Evolutionary conservation across 2,888 invertebrate genomes (phyloP).

Genomic region (Stegophylla sp.): DNA sequence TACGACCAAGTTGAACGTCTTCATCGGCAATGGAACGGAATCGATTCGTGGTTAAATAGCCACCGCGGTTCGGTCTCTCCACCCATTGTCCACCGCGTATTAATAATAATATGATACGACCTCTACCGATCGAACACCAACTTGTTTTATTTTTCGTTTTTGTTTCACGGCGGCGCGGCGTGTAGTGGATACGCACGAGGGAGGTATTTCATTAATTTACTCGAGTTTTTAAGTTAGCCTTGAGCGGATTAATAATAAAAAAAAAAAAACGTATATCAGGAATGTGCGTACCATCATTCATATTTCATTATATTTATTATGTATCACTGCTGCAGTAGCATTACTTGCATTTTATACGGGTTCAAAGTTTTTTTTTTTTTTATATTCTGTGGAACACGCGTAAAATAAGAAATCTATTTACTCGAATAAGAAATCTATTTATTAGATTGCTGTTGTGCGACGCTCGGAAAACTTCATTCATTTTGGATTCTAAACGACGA

Average conservation of each 20-base stretch:
- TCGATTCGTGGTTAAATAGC: conserved; percentile 52
- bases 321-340: neutral
- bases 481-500: too few relatives aligned
- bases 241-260: conserved; percentile 28
- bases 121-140: conserved; percentile 50
- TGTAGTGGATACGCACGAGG: conserved; percentile 16
- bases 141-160: conserved; percentile 19
- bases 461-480: too few relatives aligned
- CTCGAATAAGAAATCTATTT: neutral
- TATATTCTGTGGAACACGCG: too few relatives aligned
- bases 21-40: conserved; percentile 47
- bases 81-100: conserved; percentile 39
- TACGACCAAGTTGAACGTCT: conserved; percentile 53
- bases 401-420: too few relatives aligned
- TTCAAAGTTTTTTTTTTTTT: too few relatives aligned
- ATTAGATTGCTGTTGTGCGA: neutral
- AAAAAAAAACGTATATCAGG: conserved; percentile 15
- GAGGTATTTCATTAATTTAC: conserved; percentile 49
- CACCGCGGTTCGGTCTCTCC: conserved; percentile 46
- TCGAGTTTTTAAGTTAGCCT: conserved; percentile 40
- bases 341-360: conserved; percentile 18
- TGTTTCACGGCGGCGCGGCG: too few relatives aligned
- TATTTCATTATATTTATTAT: neutral
- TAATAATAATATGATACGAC: conserved; percentile 48
- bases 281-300: conserved; percentile 4